Evolutionary conservation across 1,140 invertebrate genomes (phyloP), one percentile per base, ranked within the genome.

Genomic region (Onthophagus taurus): DNA sequence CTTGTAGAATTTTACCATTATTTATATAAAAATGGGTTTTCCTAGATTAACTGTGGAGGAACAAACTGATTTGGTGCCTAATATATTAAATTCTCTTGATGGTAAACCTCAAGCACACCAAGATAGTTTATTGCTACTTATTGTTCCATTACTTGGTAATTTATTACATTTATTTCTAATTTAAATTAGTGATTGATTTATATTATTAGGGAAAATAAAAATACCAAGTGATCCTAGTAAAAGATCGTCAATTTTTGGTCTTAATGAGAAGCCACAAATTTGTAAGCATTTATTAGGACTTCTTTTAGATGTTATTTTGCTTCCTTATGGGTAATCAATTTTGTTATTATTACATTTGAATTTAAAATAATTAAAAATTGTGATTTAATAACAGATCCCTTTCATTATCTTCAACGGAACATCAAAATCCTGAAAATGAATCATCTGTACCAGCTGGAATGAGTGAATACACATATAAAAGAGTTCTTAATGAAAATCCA

Each of bases 11-110:
- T 94, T 96, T 61, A 83, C 87, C 31, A 88, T 94, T 41, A 89
- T 95, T 57, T 96, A 94, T 59, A 85, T 95, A 31, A 91, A 89
- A 65, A 78, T 93, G 76, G 89, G 90, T 12, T 95, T 80, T 71
- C 87, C 89, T 2, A 68, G 90, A 47, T 67, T 93, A 48, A 72
- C 81, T 21, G 65, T 77, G 24, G 77, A 80, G 11, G 78, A 85
- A 52, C 89, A 92, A 66, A 72, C 79, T 3, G 76, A 80, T 55
- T 64, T 93, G 34, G 71, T 89, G 12, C 83, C 89, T 14, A 70
- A 72, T 45, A 57, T 96, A 36, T 67, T 95, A 11, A 80, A 81
- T 57, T 79, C 87, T 50, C 69, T 90, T 14, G 81, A 88, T 54
- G 79, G 80, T 33, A 89, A 88, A 63, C 82, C 89, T 36, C 71